Conservation (phyloP, 23 tunicate species). For the Pegea sp. region DNA sequence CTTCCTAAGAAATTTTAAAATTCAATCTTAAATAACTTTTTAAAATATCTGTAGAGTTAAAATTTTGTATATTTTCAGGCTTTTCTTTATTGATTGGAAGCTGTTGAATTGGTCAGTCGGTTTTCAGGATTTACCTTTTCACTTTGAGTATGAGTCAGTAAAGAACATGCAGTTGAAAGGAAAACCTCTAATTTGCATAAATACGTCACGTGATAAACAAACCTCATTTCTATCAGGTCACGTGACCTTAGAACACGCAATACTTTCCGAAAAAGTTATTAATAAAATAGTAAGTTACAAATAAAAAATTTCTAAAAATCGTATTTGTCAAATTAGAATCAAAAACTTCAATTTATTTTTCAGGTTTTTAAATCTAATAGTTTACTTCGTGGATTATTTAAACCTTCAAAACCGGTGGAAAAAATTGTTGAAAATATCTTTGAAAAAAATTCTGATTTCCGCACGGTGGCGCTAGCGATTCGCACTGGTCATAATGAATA, state of each 20-base stretch:
- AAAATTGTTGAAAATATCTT: constrained; percentile 11
- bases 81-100: constrained; percentile 66
- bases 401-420: constrained; percentile 44
- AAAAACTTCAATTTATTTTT: neutral
- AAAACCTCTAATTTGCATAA: constrained; percentile 21
- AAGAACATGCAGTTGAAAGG: constrained; percentile 1
- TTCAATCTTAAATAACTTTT: too few species aligned
- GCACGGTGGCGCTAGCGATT: constrained; percentile 58
- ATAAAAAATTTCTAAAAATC: neutral
- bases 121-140: constrained; percentile 23
- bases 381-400: constrained; percentile 4
- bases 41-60: too few species aligned
- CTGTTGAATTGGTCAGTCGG: constrained; percentile 49
- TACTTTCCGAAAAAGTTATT: constrained; percentile 6
- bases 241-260: constrained; percentile 27
- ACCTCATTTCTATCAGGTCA: constrained; percentile 33
- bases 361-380: neutral
- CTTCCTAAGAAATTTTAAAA: too few species aligned
- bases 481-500: constrained; percentile 77
- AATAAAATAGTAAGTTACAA: constrained; percentile 29
- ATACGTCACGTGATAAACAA: constrained; percentile 6
- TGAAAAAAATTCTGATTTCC: constrained; percentile 2
- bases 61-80: constrained; percentile 4
- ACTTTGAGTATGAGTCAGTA: constrained; percentile 26
- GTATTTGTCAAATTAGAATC: neutral